Conservation (phyloP, 2,888 invertebrate species). For the Ophion ventricosus region DNA sequence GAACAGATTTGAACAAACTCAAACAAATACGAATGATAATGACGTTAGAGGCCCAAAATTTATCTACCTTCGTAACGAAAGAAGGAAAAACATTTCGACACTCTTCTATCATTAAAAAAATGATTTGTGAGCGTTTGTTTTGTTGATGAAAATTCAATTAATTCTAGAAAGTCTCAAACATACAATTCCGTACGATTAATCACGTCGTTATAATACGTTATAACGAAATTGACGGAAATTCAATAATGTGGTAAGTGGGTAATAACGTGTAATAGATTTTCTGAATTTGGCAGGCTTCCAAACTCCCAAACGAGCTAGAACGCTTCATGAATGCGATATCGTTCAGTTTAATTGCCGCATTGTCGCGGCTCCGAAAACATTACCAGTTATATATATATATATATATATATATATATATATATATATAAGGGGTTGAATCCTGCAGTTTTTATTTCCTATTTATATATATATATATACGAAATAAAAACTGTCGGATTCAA, state of each 20-base stretch:
- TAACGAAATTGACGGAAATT: conserved; percentile 38
- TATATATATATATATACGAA: too few species aligned
- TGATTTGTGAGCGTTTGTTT: background rate
- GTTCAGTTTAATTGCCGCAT: conserved; percentile 60
- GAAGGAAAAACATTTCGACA: too few species aligned
- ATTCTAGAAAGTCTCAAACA: background rate
- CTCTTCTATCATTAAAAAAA: background rate
- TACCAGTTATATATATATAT: conserved; percentile 16
- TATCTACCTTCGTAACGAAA: too few species aligned
- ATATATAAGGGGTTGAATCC: background rate
- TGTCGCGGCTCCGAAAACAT: conserved; percentile 54
- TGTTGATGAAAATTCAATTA: conserved; percentile 11
- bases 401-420: conserved; percentile 5
- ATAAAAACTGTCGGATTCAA: conserved; percentile 20
- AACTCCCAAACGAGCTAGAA: conserved; percentile 21
- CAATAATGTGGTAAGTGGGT: conserved; percentile 39
- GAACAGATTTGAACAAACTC: too few species aligned
- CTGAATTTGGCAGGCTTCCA: conserved; percentile 49
- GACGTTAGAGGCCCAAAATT: too few species aligned
- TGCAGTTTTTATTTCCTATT: too few species aligned
- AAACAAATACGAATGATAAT: too few species aligned
- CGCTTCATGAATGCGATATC: conserved; percentile 56
- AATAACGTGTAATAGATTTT: conserved; percentile 23
- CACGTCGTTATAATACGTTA: conserved; percentile 31
- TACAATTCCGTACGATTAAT: conserved; percentile 6